Conservation (phyloP, 2,113 vertebrate genomes). For the Oncorhynchus mykiss region DNA sequence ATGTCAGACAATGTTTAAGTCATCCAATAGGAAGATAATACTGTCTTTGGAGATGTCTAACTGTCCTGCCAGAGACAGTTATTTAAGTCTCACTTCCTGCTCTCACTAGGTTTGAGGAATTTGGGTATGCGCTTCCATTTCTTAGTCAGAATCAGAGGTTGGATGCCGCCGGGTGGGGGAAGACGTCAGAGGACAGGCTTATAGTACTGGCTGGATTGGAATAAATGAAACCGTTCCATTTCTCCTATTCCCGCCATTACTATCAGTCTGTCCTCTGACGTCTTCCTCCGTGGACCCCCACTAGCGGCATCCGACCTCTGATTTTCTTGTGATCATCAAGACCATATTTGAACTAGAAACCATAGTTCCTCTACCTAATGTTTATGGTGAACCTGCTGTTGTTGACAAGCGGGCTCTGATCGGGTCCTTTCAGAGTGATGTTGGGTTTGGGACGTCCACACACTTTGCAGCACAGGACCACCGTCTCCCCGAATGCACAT, state of each 20-base stretch:
- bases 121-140: too few relatives aligned
- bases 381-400: conserved; percentile 82
- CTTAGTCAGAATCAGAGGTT: too few relatives aligned
- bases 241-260: too few relatives aligned
- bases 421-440: conserved; percentile 90
- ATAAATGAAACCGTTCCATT: too few relatives aligned
- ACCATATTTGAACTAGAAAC: not conserved
- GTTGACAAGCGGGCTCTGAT: conserved; percentile 88
- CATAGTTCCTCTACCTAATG: conserved; percentile 66
- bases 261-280: too few relatives aligned
- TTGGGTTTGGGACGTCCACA: conserved; percentile 91
- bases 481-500: conserved; percentile 92
- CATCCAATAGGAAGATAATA: not conserved
- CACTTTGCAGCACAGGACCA: conserved; percentile 93
- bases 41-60: not conserved
- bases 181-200: too few relatives aligned
- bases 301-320: too few relatives aligned
- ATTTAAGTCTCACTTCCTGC: not conserved
- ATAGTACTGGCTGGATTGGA: too few relatives aligned
- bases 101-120: not conserved
- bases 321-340: too few relatives aligned
- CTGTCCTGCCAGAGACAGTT: not conserved
- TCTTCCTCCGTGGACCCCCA: too few relatives aligned
- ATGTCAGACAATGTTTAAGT: not conserved
- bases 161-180: too few relatives aligned